Conservation (phyloP, 53 echinoderm and acorn worm genomes). For the Astropecten irregularis region DNA sequence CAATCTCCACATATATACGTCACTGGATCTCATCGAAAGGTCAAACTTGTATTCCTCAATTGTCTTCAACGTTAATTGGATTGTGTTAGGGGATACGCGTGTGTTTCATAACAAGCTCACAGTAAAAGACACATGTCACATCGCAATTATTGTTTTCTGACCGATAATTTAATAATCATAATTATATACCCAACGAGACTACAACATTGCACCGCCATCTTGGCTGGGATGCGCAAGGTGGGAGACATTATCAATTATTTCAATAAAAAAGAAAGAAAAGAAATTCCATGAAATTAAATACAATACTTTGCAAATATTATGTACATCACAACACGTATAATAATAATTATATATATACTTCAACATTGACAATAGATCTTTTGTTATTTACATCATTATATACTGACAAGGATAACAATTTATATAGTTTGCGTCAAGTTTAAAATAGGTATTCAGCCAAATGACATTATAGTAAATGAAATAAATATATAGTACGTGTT, state of each 20-base stretch:
- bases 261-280: no score
- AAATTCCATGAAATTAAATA: constrained; percentile 44
- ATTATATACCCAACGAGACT: constrained; percentile 31
- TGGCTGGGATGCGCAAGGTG: constrained; percentile 43
- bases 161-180: constrained; percentile 24
- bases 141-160: background rate
- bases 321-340: constrained; percentile 54
- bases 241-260: constrained; percentile 38
- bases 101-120: no score
- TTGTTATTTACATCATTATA: constrained; percentile 3
- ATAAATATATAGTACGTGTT: background rate
- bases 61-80: no score
- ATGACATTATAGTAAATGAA: background rate
- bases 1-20: no score
- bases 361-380: constrained; percentile 46
- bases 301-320: constrained; percentile 53
- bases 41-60: no score
- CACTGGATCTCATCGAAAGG: no score
- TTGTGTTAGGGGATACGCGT: no score
- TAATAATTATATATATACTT: constrained; percentile 43
- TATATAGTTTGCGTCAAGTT: constrained; percentile 12
- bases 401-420: constrained; percentile 1
- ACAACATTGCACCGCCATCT: constrained; percentile 51
- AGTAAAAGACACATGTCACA: no score
- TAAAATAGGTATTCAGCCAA: constrained; percentile 41